Evolutionary conservation across 2,888 invertebrate species (phyloP), one percentile per base, ranked within the genome.

Genomic region (Megaustenia siamemsis): DNA sequence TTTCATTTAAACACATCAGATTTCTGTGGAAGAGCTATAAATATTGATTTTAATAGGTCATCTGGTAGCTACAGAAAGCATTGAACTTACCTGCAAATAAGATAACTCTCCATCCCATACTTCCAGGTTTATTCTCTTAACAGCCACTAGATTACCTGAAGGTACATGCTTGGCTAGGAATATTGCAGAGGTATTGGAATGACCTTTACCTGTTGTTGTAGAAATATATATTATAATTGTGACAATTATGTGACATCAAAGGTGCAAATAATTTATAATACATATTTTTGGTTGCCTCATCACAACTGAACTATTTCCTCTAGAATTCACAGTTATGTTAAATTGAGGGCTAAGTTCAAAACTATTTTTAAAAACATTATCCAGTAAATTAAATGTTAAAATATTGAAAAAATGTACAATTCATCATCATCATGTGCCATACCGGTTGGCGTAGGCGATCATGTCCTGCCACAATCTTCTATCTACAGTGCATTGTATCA

Each of bases 51-150:
- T n/a, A n/a, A n/a, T n/a, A n/a, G n/a, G n/a, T n/a, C n/a, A n/a
- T n/a, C n/a, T n/a, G n/a, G n/a, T n/a, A n/a, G 21, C 6, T 18
- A 63, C 4, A 10, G 24, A 84, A 38, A 73, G 21, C 35, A 60
- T 49, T 2, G 45, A 4, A 68, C 28, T 35, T 79, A 93, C 92
- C 90, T 93, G 92, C 83, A 93, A 87, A 66, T 89, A 86, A 10
- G 82, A 73, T 43, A 91, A 89, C 84, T 92, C 91, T 24, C 89
- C 84, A 68, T 88, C 89, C 86, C 89, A 89, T 24, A 87, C 84
- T 40, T 93, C 93, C 75, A 93, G 85, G 73, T 92, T 89, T 21
- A 90, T 88, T 81, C 90, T 88, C 83, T 92, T 89, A 35, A 93
- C 89, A 10, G 93, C 92, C 8, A 93, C 89, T 80, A 89, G 88